Percentiles rank a stretch among this genome's conserved stretches.
phyloP scores from a whole-genome alignment of 1,140 invertebrate genomes.

The Xylocopa sonorina region DNA sequence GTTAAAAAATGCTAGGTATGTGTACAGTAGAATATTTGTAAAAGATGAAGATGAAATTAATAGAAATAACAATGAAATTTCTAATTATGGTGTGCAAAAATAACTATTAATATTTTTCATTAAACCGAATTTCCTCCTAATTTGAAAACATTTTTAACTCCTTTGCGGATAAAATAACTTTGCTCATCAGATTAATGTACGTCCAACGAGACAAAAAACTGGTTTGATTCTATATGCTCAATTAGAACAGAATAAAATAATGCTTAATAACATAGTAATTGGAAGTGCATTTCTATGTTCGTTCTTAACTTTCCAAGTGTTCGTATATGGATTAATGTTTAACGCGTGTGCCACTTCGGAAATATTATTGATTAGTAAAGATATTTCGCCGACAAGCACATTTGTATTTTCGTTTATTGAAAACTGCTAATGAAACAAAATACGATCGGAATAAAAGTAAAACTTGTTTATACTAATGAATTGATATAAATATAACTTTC shows the following conservation, averaged over 20 bases:
- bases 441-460: slow-evolving; percentile 71
- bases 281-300: no score
- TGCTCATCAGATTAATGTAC: no score
- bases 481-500: slow-evolving; percentile 80
- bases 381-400: slow-evolving; percentile 31
- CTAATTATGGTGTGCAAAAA: neutral
- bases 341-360: slow-evolving; percentile 1
- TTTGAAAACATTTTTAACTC: slow-evolving; percentile 27
- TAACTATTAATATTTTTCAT: neutral
- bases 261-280: no score
- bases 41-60: neutral
- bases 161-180: no score
- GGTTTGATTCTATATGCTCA: no score
- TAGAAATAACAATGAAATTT: neutral
- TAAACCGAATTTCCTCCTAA: slow-evolving; percentile 19
- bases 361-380: slow-evolving; percentile 20
- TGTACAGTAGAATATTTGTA: neutral
- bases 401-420: slow-evolving; percentile 61
- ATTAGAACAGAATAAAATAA: no score
- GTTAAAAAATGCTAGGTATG: no score
- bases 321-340: no score
- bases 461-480: slow-evolving; percentile 77
- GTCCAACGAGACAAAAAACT: no score
- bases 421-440: slow-evolving; percentile 59
- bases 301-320: no score